Base-by-base conservation (phyloP, 2,113 vertebrate species). In the Catharus bicknelli region DNA sequence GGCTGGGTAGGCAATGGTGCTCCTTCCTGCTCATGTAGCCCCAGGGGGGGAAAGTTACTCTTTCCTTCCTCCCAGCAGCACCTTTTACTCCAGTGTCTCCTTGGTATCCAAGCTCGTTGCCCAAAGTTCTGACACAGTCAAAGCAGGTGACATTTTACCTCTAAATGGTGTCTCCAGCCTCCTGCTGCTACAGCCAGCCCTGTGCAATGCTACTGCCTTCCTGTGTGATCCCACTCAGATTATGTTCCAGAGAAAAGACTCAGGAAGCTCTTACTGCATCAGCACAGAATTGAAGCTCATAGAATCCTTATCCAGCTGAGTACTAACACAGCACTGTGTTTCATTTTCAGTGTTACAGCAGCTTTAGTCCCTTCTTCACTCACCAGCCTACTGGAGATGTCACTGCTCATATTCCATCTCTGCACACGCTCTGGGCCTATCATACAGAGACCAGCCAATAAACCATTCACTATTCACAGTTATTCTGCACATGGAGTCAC, bases 31-130 rank as follows among this genome's bases (percentile, higher is more conserved):
- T 84, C 22, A 17, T 7, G 32, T 70, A 78, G 26, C 7, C 25
- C 38, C 25, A 15, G 7, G 2, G 4, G 14, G 2, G 1, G 0
- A 6, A 69, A 57, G 5, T 66, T 61, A 14, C 5, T 80, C 50
- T 34, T 75, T 74, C 15, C 27, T 86, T 69, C 30, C 13, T 83
- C 40, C 16, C 72, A 76, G 67, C 54, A 68, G 10, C 27, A 34
- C 19, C 13, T 69, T 77, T 77, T 73, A 64, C 15, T 68, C 29
- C 47, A 34, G 5, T 16, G 27, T 77, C 68, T 83, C 53, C 20
- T 55, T 66, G 30, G 34, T 54, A 61, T 48, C 30, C 63, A 25
- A 0, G 30, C 45, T 85, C 34, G 1, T 50, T 73, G 32, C 26
- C 54, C 19, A 69, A 74, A 89, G 32, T n/a, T 58, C 51, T 69